Evolutionary conservation across 2,797 vertebrate species (phyloP), one percentile per base, ranked within the genome.

Genomic region (Microctenopoma stevenorrisi): DNA sequence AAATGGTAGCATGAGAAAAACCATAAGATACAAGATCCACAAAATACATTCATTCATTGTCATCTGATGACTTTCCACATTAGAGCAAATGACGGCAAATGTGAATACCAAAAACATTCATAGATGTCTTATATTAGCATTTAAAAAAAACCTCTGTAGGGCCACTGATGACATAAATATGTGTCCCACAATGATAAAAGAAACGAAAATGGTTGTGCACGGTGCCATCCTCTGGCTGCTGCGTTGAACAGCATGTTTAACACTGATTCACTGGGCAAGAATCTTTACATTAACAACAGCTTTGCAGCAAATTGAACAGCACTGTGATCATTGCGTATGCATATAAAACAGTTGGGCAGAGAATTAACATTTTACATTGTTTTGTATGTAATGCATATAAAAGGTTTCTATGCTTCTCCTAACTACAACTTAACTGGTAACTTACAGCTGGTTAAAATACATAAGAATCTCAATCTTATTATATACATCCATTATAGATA

Each of bases 141-240:
- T 44, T 3, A 37, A 22, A n/a, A 38, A 53, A 53, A 37, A 3
- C 40, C 22, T 55, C 37, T 55, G 37, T 11, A 10, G 15, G 14
- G 25, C 40, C 10, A n/a, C 25, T 28, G 10, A 18, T 18, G 15
- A 22, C 7, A 57, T 26, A 9, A 16, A 12, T 14, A 28, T 14
- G 22, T 11, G 3, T 12, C 10, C 1, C 2, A 12, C 11, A 8
- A 4, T 56, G 54, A 4, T 42, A 8, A 12, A 2, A 12, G 28
- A 18, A 37, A 4, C 33, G 22, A 48, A 82, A 79, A 63, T 38
- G 48, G 70, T 77, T 78, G 86, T 54, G 58, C 47, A 64, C 74
- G 53, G 49, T 33, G 81, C 76, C 86, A 62, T 68, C 86, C 25
- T 64, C 72, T 86, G 87, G 80, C 33, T n/a, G 14, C 28, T 46